A percentile compares a stretch with the other conserved stretches of the same genome.
Evolutionary conservation across 2,797 vertebrate species (phyloP).

Genomic region (Schizopygopsis malacanthus): DNA sequence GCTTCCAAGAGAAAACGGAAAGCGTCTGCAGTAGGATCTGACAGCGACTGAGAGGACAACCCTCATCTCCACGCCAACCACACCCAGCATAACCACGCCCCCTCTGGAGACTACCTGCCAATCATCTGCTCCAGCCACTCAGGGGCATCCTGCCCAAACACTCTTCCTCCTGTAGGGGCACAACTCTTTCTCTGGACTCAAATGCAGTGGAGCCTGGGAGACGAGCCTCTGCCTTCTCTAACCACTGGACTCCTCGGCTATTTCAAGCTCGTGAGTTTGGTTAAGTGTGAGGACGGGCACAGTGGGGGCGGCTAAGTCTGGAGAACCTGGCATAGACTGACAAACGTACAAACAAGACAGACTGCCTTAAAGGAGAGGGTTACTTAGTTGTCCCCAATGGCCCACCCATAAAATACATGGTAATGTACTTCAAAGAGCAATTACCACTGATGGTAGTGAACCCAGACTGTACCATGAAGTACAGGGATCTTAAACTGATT

Average conservation of each 20-base stretch:
- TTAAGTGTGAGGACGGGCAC: slow-evolving; percentile 34
- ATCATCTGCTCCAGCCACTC: slow-evolving; percentile 62
- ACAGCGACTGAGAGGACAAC: slow-evolving; percentile 84
- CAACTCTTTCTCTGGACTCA: slow-evolving; percentile 51
- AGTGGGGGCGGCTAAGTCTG: slow-evolving; percentile 33
- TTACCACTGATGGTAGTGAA: slow-evolving; percentile 24
- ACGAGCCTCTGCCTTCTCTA: slow-evolving; percentile 40
- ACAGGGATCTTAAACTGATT: slow-evolving; percentile 41
- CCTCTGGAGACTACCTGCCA: slow-evolving; percentile 63
- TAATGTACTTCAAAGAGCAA: slow-evolving; percentile 28
- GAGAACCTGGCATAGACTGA: slow-evolving; percentile 46
- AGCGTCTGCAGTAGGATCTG: slow-evolving; percentile 89
- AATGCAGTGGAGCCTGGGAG: slow-evolving; percentile 55
- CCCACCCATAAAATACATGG: slow-evolving; percentile 27
- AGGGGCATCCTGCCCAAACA: slow-evolving; percentile 55
- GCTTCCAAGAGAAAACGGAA: slow-evolving; percentile 93
- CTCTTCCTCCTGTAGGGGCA: slow-evolving; percentile 49
- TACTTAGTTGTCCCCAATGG: slow-evolving; percentile 35
- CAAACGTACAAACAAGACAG: slow-evolving; percentile 43
- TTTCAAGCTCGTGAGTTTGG: slow-evolving; percentile 46
- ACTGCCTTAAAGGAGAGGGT: slow-evolving; percentile 48
- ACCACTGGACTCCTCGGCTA: slow-evolving; percentile 59
- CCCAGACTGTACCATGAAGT: slow-evolving; percentile 45
- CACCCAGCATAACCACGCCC: slow-evolving; percentile 56
- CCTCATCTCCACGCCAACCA: slow-evolving; percentile 35